These are phyloP conservation scores for Coelinius sp. DNA, from an alignment of 2,888 invertebrate genomes.

Conservation along the genomic window DNA sequence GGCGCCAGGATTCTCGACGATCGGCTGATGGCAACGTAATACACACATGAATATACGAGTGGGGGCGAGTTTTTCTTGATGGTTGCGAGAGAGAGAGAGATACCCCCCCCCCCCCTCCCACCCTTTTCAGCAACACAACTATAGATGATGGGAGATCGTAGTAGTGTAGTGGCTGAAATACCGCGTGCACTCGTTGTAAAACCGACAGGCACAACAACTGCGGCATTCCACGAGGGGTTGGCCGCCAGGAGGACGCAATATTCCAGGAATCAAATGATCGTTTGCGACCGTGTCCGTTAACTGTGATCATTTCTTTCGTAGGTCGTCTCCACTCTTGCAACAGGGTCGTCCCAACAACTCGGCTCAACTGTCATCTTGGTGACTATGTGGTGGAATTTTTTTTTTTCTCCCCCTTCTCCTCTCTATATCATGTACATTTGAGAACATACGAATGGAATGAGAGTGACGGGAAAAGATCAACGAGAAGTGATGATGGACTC, in stretches of 20 bases:
- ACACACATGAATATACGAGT: constrained; percentile 51
- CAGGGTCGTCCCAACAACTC: constrained; percentile 28
- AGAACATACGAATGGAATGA: not conserved
- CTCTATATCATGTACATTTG: not conserved
- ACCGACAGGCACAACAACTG: constrained; percentile 45
- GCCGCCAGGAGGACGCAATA: constrained; percentile 60
- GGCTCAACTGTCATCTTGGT: not conserved
- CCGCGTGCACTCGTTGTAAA: constrained; percentile 36
- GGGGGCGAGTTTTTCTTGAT: constrained; percentile 50
- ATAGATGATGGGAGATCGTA: constrained; percentile 29
- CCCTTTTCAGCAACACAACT: not conserved
- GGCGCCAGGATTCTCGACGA: constrained; percentile 52
- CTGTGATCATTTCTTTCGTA: constrained; percentile 54
- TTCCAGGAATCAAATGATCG: constrained; percentile 55
- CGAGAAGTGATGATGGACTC: constrained; percentile 28
- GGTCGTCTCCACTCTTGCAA: constrained; percentile 43
- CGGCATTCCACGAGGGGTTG: constrained; percentile 59
- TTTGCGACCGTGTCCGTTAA: constrained; percentile 57
- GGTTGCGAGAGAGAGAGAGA: constrained; percentile 2
- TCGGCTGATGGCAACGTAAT: constrained; percentile 47
- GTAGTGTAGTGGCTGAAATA: constrained; percentile 40
- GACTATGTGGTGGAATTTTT: not conserved
- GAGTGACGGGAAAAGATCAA: no score
- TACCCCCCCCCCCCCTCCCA: constrained; percentile 21
- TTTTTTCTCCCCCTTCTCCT: not conserved